These are phyloP conservation scores for Calliphora vomitoria DNA, from an alignment of 2,888 invertebrate genomes.

Conservation along the genomic window DNA sequence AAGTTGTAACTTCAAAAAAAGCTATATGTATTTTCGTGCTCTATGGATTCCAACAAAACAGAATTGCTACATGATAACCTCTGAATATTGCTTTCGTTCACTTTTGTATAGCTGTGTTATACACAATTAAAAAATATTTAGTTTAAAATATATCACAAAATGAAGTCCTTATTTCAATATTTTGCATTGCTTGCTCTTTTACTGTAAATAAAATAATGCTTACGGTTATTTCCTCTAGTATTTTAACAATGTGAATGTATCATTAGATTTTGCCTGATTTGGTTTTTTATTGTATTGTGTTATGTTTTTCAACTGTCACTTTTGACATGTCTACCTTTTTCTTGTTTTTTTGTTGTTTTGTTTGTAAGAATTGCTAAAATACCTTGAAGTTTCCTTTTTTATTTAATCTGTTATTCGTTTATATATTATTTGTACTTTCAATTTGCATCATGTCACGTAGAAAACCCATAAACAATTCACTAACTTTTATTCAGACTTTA, in stretches of 20 bases:
- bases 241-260: too few relatives aligned
- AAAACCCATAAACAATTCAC: conserved; percentile 46
- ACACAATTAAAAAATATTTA: too few relatives aligned
- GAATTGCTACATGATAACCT: too few relatives aligned
- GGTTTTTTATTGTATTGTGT: not conserved
- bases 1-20: too few relatives aligned
- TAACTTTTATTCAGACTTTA: conserved; percentile 33
- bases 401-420: not conserved
- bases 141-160: too few relatives aligned
- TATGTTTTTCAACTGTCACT: conserved; percentile 24
- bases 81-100: too few relatives aligned
- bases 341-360: not conserved
- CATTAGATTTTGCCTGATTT: not conserved
- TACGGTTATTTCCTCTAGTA: too few relatives aligned
- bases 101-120: too few relatives aligned
- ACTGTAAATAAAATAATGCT: not conserved
- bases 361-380: conserved; percentile 4
- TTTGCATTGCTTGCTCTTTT: too few relatives aligned
- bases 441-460: conserved; percentile 49
- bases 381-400: not conserved
- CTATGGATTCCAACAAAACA: too few relatives aligned
- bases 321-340: conserved; percentile 45
- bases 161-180: too few relatives aligned
- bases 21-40: too few relatives aligned
- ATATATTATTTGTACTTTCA: conserved; percentile 23